A percentile compares a stretch with the other conserved stretches of the same genome.
phyloP scores from a whole-genome alignment of 2,113 vertebrate species.

The Pholis gunnellus region DNA sequence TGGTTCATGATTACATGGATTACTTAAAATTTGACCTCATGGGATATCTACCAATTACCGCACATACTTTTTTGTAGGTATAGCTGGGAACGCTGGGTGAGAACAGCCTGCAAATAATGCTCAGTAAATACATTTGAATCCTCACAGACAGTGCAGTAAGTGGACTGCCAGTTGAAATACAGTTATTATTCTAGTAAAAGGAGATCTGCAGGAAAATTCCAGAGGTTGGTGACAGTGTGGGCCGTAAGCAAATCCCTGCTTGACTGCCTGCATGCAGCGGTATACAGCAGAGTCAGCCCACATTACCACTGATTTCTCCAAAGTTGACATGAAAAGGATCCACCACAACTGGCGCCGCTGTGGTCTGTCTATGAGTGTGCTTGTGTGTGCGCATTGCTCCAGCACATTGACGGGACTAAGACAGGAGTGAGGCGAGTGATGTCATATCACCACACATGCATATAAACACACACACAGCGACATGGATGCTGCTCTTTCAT shows the following conservation, averaged over 20 bases:
- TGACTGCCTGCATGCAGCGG: conserved; percentile 55
- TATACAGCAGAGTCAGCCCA: conserved; percentile 43
- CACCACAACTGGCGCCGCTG: conserved; percentile 61
- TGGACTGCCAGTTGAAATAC: conserved; percentile 34
- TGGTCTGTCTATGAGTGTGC: conserved; percentile 14
- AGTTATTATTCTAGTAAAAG: conserved; percentile 44
- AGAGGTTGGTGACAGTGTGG: conserved; percentile 48
- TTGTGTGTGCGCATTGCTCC: conserved; percentile 1
- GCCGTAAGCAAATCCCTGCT: conserved; percentile 54
- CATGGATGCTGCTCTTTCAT: conserved; percentile 20
- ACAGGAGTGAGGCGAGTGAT: conserved; percentile 10
- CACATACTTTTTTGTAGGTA: background rate
- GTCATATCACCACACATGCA: background rate
- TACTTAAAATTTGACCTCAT: no score
- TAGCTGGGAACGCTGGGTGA: background rate
- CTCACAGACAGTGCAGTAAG: conserved; percentile 1
- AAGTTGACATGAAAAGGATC: conserved; percentile 62
- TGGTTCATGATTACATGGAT: no score
- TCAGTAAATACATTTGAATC: background rate
- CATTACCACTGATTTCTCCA: conserved; percentile 60
- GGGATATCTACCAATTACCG: no score
- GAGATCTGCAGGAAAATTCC: conserved; percentile 43
- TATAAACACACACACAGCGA: conserved; percentile 6
- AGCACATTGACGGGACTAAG: conserved; percentile 18
- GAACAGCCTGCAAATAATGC: conserved; percentile 5